A percentile compares a stretch with the other conserved stretches of the same genome.
Conservation (phyloP, 2,888 invertebrate species). For the Zeuzera pyrina region DNA sequence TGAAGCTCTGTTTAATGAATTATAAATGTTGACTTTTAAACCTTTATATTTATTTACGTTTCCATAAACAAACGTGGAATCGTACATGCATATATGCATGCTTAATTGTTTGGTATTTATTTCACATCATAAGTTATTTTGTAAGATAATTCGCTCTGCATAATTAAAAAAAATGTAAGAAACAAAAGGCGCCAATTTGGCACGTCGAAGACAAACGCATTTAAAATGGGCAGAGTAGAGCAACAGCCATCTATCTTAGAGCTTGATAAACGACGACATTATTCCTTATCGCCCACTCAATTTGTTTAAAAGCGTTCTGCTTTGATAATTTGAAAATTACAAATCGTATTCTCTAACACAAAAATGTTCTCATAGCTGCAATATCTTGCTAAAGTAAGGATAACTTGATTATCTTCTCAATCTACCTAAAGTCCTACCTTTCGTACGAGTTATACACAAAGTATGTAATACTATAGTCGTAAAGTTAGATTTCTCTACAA, state of each 20-base stretch:
- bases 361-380: constrained; percentile 62
- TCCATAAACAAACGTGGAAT: background rate
- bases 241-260: constrained; percentile 66
- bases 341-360: constrained; percentile 67
- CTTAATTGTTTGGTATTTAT: background rate
- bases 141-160: constrained; percentile 22
- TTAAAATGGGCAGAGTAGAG: constrained; percentile 72
- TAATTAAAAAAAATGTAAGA: constrained; percentile 44
- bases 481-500: background rate
- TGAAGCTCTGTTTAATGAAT: constrained; percentile 37
- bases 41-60: background rate
- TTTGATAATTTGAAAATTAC: constrained; percentile 73
- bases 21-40: constrained; percentile 56
- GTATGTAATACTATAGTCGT: too few species aligned
- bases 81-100: background rate
- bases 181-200: constrained; percentile 68
- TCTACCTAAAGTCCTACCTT: too few species aligned
- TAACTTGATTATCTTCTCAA: too few species aligned
- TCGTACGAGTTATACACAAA: too few species aligned
- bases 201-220: constrained; percentile 71
- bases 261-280: constrained; percentile 73
- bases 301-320: constrained; percentile 73
- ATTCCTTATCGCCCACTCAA: constrained; percentile 73
- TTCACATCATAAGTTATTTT: constrained; percentile 20
- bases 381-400: constrained; percentile 43